Conservation (phyloP, 2,797 vertebrate genomes). For the Melanotaenia nigrans region DNA sequence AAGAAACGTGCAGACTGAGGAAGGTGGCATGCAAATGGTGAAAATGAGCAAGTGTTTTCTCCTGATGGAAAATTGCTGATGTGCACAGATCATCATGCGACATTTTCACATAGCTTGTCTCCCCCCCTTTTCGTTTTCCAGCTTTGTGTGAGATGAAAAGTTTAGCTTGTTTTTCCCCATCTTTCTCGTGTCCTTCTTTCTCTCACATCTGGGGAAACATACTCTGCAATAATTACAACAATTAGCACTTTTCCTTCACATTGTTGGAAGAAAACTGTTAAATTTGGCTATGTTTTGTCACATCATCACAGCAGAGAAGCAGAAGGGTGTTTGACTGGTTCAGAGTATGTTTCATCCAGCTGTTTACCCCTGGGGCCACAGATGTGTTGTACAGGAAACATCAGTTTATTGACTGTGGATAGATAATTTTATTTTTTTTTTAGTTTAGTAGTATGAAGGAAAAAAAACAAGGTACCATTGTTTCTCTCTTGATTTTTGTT, state of each 20-base stretch:
- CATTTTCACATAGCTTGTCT: neutral
- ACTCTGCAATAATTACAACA: constrained; percentile 33
- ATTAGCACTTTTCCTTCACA: constrained; percentile 31
- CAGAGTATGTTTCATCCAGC: neutral
- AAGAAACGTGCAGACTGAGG: constrained; percentile 36
- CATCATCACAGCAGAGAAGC: neutral
- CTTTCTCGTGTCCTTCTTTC: neutral
- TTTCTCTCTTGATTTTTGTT: neutral
- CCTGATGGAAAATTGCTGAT: constrained; percentile 13
- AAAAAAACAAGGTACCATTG: neutral
- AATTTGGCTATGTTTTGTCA: constrained; percentile 30
- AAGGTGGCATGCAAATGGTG: constrained; percentile 10
- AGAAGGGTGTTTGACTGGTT: constrained; percentile 6
- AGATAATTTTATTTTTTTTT: neutral
- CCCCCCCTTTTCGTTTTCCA: neutral
- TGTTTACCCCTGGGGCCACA: constrained; percentile 4
- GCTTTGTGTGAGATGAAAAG: constrained; percentile 3
- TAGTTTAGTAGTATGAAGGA: neutral
- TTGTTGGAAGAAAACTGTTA: constrained; percentile 26
- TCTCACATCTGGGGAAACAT: neutral
- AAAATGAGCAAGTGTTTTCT: constrained; percentile 7
- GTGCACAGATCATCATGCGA: neutral
- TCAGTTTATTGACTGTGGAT: neutral
- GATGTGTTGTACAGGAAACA: constrained; percentile 10
- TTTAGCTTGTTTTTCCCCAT: neutral